Conservation (phyloP, 2,113 vertebrate genomes). For the Tympanuchus pallidicinctus region DNA sequence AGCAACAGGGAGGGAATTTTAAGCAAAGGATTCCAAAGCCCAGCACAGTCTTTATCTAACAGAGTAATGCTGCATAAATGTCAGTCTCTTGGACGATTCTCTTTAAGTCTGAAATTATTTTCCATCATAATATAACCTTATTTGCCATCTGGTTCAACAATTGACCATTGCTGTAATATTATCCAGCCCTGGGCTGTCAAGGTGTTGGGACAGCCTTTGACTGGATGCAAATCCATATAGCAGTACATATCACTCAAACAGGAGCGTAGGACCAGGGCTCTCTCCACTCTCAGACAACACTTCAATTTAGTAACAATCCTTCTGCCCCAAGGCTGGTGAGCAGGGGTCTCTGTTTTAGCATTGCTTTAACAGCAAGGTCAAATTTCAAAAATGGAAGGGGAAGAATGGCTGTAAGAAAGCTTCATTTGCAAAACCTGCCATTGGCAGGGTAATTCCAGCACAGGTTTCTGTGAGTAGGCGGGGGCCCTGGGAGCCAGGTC, state of each 20-base stretch:
- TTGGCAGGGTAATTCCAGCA: not conserved
- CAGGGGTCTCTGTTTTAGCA: not conserved
- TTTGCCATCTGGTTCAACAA: constrained; percentile 31
- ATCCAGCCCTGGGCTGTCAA: not conserved
- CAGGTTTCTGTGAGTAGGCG: not conserved
- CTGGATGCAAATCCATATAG: not conserved
- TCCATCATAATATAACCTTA: not conserved
- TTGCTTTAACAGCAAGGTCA: not conserved
- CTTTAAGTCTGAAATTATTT: not conserved
- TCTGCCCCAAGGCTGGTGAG: not conserved
- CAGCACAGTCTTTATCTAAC: not conserved
- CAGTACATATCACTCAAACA: rapidly evolving
- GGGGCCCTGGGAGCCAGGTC: not conserved
- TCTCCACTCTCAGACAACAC: not conserved
- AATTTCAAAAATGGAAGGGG: constrained; percentile 12
- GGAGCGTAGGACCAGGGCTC: not conserved
- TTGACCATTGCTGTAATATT: not conserved
- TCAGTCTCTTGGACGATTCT: not conserved
- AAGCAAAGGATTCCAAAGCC: not conserved
- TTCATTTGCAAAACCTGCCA: not conserved
- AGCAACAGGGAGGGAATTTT: not conserved
- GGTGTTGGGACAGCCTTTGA: not conserved
- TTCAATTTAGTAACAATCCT: not conserved
- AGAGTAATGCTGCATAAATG: not conserved
- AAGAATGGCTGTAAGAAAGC: not conserved